Percentiles rank a stretch among this genome's conserved stretches.
Conservation (phyloP, 2,888 invertebrate species). For the Coenonympha arcania region DNA sequence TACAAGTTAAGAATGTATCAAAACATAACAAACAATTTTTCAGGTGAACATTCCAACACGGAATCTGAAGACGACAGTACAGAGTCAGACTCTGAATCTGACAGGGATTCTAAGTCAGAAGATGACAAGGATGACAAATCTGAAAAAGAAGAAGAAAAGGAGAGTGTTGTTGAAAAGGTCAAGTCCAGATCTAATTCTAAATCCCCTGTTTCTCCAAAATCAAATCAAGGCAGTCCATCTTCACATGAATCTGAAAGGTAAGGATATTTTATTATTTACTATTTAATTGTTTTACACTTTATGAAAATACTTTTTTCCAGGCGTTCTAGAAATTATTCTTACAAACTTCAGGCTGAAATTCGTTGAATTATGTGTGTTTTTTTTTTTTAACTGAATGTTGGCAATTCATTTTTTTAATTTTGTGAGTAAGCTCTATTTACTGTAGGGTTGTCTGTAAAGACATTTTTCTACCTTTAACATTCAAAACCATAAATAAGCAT, state of each 20-base stretch:
- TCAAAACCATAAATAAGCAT: too few species aligned
- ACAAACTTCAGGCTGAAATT: not conserved
- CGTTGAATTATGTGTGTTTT: too few species aligned
- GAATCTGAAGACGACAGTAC: slow-evolving; percentile 70
- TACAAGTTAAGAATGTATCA: too few species aligned
- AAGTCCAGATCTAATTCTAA: slow-evolving; percentile 53
- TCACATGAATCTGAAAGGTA: slow-evolving; percentile 59
- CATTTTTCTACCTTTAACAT: too few species aligned
- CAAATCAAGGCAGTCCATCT: slow-evolving; percentile 47
- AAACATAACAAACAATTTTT: slow-evolving; percentile 25
- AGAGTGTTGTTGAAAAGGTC: slow-evolving; percentile 43
- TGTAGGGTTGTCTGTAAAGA: too few species aligned
- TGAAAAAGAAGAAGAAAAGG: slow-evolving; percentile 56
- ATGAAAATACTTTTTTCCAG: not conserved
- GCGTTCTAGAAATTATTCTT: not conserved
- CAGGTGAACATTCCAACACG: slow-evolving; percentile 64
- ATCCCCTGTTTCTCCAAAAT: slow-evolving; percentile 50
- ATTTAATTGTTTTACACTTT: not conserved
- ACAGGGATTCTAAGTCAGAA: slow-evolving; percentile 61
- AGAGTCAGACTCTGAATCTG: slow-evolving; percentile 50
- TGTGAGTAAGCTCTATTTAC: too few species aligned
- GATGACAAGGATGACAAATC: slow-evolving; percentile 49
- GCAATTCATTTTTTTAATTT: too few species aligned
- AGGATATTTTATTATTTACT: not conserved
- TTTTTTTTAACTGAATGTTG: too few species aligned